These are phyloP conservation scores for Hipparchia sbordonii DNA, from an alignment of 2,888 invertebrate species.

Conservation along the genomic window DNA sequence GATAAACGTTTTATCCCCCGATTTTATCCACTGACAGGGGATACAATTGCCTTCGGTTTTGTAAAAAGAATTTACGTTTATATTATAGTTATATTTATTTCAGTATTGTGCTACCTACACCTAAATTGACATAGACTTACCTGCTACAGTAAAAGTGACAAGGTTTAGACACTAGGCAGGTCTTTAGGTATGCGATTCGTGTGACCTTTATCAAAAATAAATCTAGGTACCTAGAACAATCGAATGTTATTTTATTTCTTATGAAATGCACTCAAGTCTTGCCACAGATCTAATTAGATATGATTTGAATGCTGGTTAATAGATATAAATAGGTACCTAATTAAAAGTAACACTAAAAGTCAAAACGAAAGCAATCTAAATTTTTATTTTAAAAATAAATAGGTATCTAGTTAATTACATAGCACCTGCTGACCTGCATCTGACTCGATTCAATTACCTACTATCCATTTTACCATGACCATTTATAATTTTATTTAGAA, in stretches of 20 bases:
- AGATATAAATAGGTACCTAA: not conserved
- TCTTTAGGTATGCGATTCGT: not conserved
- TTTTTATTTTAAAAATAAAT: not conserved
- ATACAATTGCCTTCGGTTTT: too few species aligned
- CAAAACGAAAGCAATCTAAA: not conserved
- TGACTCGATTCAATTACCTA: too few species aligned
- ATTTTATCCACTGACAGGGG: too few species aligned
- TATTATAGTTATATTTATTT: too few species aligned
- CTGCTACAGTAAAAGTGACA: not conserved
- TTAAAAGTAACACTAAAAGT: slow-evolving; percentile 1
- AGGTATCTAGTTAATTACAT: not conserved
- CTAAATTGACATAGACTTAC: too few species aligned
- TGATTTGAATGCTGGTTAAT: slow-evolving; percentile 7
- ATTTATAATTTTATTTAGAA: too few species aligned
- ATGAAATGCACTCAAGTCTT: slow-evolving; percentile 29
- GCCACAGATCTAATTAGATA: slow-evolving; percentile 23
- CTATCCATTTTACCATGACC: too few species aligned
- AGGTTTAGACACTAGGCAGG: not conserved
- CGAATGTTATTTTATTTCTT: slow-evolving; percentile 28
- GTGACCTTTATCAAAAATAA: slow-evolving; percentile 24
- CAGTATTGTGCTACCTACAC: too few species aligned
- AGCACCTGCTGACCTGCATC: not conserved
- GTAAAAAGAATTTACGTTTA: too few species aligned
- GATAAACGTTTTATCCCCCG: too few species aligned
- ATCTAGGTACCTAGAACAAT: slow-evolving; percentile 21